Evolutionary conservation across 2,113 vertebrate species (phyloP), one percentile per base, ranked within the genome.

Genomic region (Labeo catla): DNA sequence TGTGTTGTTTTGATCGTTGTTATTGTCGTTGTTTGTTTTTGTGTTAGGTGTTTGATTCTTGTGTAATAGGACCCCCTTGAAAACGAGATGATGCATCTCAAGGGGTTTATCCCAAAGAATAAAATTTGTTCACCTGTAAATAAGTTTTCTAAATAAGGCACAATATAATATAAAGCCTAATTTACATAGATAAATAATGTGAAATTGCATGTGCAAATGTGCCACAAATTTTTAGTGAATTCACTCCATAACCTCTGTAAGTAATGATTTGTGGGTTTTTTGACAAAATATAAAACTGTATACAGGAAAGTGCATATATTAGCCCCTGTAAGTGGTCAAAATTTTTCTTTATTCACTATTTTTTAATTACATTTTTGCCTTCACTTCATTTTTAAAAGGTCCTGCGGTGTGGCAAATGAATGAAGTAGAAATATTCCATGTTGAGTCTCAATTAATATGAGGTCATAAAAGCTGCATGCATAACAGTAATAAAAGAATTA

Each of bases 291-390:
- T 43, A 72, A 43, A 72, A 72, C 16, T 72, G 16, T 72, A 43
- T 21, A 72, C 19, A 4, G 39, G 68, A 72, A 72, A 45, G 39
- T n/a, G 19, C 10, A 73, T n/a, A n/a, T n/a, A 61, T 61, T 61
- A 73, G 9, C 2, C 21, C 68, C 9, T 45, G 39, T 45, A 45
- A 45, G 8, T 45, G 39, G 8, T 73, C 19, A n/a, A 72, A 45
- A 45, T 45, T 9, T 28, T 28, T 72, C 39, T 10, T 39, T 39
- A 39, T 19, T 39, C 15, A 70, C 13, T 8, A 70, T 70, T 39
- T 28, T 72, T n/a, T 73, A 73, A 72, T 73, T 39, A 49, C 73
- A 7, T 49, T 76, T 76, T 76, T 76, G 73, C 73, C 45, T 76
- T 76, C 12, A 28, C 45, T 36, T 57, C 28, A 78, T 57, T 76